Conservation (phyloP, 2,113 vertebrate genomes). For the Fregetta grallaria region DNA sequence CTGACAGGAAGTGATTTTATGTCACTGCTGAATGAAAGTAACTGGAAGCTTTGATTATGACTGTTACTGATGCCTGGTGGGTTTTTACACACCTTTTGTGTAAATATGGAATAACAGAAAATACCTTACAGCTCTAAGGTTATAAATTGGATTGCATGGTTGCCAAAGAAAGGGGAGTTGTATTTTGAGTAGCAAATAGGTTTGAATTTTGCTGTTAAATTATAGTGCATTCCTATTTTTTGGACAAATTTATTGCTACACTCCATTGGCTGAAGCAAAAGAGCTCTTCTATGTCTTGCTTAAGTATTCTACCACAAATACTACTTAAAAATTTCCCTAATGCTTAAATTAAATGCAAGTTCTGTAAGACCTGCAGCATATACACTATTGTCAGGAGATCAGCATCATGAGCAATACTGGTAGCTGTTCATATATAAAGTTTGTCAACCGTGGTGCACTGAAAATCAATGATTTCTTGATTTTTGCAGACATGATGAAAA, state of each 20-base stretch:
- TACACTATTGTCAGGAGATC: not conserved
- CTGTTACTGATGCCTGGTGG: conserved; percentile 5
- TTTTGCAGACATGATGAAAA: conserved; percentile 79
- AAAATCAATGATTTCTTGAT: not conserved
- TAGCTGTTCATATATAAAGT: not conserved
- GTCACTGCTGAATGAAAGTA: conserved; percentile 20
- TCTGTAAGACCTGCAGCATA: not conserved
- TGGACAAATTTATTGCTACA: not conserved
- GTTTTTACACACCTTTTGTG: conserved; percentile 27
- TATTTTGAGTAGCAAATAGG: not conserved
- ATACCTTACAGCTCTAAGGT: not conserved
- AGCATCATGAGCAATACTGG: not conserved
- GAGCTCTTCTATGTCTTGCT: not conserved
- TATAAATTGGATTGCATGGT: not conserved
- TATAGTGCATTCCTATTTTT: not conserved
- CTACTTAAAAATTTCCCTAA: not conserved
- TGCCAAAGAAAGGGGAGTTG: not conserved
- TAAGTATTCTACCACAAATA: not conserved
- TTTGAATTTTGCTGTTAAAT: conserved; percentile 32
- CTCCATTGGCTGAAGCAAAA: not conserved
- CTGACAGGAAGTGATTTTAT: conserved; percentile 30
- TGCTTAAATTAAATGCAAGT: not conserved
- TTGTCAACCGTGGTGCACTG: not conserved
- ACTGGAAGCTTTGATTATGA: conserved; percentile 31
- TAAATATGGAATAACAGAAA: conserved; percentile 21